These are phyloP conservation scores for Stenoptilia bipunctidactyla DNA, from an alignment of 2,888 invertebrate species.

Conservation along the genomic window DNA sequence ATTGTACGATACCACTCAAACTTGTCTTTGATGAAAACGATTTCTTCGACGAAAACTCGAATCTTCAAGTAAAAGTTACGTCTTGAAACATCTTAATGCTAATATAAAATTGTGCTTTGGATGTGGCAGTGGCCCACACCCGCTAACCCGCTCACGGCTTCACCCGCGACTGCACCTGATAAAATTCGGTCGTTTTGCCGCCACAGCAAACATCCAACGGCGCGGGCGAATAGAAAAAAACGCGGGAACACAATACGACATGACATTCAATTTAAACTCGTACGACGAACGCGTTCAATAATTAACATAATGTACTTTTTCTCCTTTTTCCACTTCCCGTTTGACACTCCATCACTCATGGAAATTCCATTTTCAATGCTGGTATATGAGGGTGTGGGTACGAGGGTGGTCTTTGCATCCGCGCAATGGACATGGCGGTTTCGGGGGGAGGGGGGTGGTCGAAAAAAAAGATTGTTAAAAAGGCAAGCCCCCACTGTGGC, in stretches of 20 bases:
- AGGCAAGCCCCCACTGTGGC: slow-evolving; percentile 59
- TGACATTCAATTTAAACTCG: slow-evolving; percentile 68
- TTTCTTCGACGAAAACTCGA: too few relatives aligned
- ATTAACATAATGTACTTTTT: slow-evolving; percentile 71
- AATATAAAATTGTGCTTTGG: too few relatives aligned
- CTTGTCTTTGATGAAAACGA: too few relatives aligned
- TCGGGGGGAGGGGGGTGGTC: slow-evolving; percentile 54
- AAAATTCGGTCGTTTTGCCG: neutral
- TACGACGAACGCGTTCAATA: slow-evolving; percentile 58
- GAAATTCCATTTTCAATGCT: slow-evolving; percentile 72
- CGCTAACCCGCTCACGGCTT: neutral
- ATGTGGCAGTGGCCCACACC: neutral
- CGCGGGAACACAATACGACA: slow-evolving; percentile 45
- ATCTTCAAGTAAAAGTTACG: too few relatives aligned
- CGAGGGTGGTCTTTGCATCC: slow-evolving; percentile 66
- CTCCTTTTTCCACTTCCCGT: slow-evolving; percentile 68
- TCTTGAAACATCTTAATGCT: too few relatives aligned
- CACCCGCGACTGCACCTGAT: neutral
- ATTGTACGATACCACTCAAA: too few relatives aligned
- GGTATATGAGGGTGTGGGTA: slow-evolving; percentile 53
- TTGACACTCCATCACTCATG: slow-evolving; percentile 73
- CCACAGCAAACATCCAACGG: slow-evolving; percentile 22
- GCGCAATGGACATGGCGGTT: slow-evolving; percentile 68
- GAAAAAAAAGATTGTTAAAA: slow-evolving; percentile 71
- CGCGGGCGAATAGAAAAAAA: slow-evolving; percentile 30